A percentile compares a stretch with the other conserved stretches of the same genome.
phyloP scores from a whole-genome alignment of 2,797 vertebrate species.

The Pseudopleuronectes americanus region DNA sequence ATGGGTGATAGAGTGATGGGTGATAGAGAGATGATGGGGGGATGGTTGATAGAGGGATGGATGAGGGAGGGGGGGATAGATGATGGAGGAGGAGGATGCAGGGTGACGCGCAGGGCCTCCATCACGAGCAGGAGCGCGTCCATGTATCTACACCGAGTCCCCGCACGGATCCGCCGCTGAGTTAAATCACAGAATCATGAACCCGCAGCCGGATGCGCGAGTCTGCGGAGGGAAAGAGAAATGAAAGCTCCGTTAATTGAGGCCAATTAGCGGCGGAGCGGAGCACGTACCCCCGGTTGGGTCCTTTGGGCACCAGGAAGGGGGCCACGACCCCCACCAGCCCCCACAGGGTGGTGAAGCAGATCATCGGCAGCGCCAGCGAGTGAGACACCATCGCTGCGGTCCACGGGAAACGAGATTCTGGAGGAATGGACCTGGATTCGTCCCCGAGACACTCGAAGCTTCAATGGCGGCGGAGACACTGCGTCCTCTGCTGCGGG shows the following conservation, averaged over 20 bases:
- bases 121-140: constrained; percentile 30
- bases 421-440: neutral
- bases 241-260: neutral
- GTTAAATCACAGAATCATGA: neutral
- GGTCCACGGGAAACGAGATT: neutral
- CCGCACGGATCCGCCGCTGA: rapidly evolving
- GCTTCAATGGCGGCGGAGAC: constrained; percentile 70
- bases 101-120: constrained; percentile 54
- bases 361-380: constrained; percentile 92
- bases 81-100: neutral
- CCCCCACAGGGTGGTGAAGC: constrained; percentile 95
- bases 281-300: constrained; percentile 91
- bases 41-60: neutral
- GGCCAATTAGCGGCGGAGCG: constrained; percentile 2
- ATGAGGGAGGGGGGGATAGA: neutral
- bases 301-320: constrained; percentile 96
- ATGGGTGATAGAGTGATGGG: too few species aligned
- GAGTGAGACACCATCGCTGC: constrained; percentile 91
- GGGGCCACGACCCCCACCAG: constrained; percentile 93
- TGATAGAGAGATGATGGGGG: neutral
- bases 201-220: neutral
- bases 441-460: constrained; percentile 13
- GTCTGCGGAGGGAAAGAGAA: neutral
- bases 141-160: neutral
- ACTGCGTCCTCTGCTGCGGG: neutral